These are phyloP conservation scores for Drosophila eugracilis DNA, from an alignment of 1,140 invertebrate species.

Conservation along the genomic window DNA sequence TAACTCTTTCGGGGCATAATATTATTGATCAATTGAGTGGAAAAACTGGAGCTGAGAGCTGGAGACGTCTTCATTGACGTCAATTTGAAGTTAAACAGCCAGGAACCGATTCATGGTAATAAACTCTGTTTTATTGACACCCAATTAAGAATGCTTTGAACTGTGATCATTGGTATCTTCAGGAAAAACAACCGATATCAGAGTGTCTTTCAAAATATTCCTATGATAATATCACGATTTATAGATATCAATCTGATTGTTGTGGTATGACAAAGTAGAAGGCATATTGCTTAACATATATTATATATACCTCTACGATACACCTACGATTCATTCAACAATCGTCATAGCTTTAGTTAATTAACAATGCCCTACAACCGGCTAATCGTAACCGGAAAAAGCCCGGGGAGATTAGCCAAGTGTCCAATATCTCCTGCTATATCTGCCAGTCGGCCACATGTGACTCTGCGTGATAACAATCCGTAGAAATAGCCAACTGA, in stretches of 20 bases:
- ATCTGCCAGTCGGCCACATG: conserved; percentile 2
- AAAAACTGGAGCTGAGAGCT: background rate
- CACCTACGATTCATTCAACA: background rate
- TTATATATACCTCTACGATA: too few species aligned
- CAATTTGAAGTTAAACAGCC: conserved; percentile 20
- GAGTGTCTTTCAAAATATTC: too few species aligned
- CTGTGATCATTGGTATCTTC: background rate
- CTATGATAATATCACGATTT: too few species aligned
- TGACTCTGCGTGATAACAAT: conserved; percentile 10
- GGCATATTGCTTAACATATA: too few species aligned
- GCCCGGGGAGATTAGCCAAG: conserved; percentile 11
- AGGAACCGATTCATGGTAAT: conserved; percentile 7
- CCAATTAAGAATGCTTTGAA: conserved; percentile 12
- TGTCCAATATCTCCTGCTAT: conserved; percentile 6
- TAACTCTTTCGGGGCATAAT: background rate
- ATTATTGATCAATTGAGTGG: conserved; percentile 33
- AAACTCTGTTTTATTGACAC: conserved; percentile 23
- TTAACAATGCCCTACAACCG: background rate
- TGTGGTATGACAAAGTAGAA: too few species aligned
- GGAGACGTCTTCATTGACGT: conserved; percentile 25
- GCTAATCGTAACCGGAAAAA: conserved; percentile 1
- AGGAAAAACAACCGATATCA: too few species aligned
- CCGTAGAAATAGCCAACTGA: background rate
- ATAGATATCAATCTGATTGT: too few species aligned
- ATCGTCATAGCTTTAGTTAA: background rate